phyloP scores from a whole-genome alignment of 2,888 invertebrate species.

The Rhogogaster chlorosoma region DNA sequence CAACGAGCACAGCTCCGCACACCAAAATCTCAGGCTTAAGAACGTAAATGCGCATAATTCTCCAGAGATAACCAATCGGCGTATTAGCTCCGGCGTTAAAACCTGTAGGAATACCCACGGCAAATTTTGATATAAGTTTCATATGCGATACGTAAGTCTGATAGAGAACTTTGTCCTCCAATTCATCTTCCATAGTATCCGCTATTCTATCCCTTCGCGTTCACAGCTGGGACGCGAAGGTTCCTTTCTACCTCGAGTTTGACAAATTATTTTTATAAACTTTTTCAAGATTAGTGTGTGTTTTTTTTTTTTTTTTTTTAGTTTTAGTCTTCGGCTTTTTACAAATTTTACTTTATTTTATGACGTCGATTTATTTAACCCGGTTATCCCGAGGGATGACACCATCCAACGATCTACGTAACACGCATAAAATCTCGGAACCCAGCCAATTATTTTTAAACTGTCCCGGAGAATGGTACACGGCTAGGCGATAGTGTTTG shows the following conservation, averaged over 20 bases:
- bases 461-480: not conserved
- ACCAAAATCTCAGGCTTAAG: constrained; percentile 90
- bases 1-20: constrained; percentile 85
- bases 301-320: too few species aligned
- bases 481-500: not conserved
- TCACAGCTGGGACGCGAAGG: constrained; percentile 19
- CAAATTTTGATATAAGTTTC: constrained; percentile 90
- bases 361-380: not conserved
- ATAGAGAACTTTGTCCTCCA: constrained; percentile 92
- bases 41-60: constrained; percentile 88
- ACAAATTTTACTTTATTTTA: not conserved
- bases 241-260: not conserved
- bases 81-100: constrained; percentile 81
- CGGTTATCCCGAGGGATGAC: not conserved
- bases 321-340: not conserved
- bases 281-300: not conserved
- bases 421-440: constrained; percentile 29
- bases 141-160: constrained; percentile 93
- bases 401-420: constrained; percentile 11
- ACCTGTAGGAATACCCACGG: constrained; percentile 84
- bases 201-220: not conserved
- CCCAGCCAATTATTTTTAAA: constrained; percentile 45
- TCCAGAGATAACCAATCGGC: constrained; percentile 88
- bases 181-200: constrained; percentile 91
- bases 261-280: not conserved